These are phyloP conservation scores for Danio choprae DNA, from an alignment of 2,797 vertebrate genomes.

Conservation along the genomic window DNA sequence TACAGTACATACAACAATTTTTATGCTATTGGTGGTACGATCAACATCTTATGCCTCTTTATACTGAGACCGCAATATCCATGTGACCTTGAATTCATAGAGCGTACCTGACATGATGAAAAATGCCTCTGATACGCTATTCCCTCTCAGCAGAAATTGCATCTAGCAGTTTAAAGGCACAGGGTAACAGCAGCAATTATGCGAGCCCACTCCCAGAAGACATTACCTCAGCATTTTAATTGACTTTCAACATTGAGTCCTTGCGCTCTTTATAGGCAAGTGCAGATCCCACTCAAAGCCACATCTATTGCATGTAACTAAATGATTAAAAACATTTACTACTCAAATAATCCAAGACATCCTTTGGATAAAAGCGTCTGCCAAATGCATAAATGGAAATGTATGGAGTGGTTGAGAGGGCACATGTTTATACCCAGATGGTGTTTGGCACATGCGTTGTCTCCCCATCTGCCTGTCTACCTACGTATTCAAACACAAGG, in stretches of 20 bases:
- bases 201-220: constrained; percentile 34
- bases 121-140: constrained; percentile 42
- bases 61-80: not conserved
- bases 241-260: constrained; percentile 37
- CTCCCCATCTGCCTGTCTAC: constrained; percentile 47
- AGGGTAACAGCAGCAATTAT: constrained; percentile 38
- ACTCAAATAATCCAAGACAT: not conserved
- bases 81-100: constrained; percentile 24
- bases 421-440: constrained; percentile 32
- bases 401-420: not conserved
- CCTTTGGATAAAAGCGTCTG: not conserved
- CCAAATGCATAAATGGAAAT: not conserved
- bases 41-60: not conserved
- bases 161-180: constrained; percentile 38
- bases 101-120: constrained; percentile 33
- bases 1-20: not conserved
- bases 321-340: not conserved
- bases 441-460: constrained; percentile 32
- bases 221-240: constrained; percentile 38
- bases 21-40: not conserved
- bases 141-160: constrained; percentile 33
- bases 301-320: not conserved
- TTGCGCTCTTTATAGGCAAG: not conserved
- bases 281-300: not conserved
- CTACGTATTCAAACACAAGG: constrained; percentile 36